Evolutionary conservation across 2,797 vertebrate genomes (phyloP).

Genomic region (Halcyon chelicuti): DNA sequence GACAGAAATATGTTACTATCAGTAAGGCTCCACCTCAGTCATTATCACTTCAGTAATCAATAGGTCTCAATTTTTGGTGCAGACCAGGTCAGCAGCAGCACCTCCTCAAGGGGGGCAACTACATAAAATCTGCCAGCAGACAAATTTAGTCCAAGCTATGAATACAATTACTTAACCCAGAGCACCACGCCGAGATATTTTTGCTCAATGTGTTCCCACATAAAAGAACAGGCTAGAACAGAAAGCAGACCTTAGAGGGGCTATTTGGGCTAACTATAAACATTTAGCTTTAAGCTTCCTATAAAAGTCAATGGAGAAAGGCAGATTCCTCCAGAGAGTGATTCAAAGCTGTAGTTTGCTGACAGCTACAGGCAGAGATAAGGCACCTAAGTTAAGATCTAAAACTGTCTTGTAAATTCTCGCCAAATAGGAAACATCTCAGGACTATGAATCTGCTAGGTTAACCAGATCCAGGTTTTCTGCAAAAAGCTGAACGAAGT

Average conservation of each 20-base stretch:
- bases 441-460: neutral
- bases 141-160: neutral
- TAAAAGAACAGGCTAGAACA: neutral
- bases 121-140: neutral
- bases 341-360: neutral
- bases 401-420: neutral
- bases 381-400: neutral
- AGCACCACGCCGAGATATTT: neutral
- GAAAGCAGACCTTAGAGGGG: neutral
- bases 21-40: neutral
- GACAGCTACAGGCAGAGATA: neutral
- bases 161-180: neutral
- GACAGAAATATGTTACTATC: neutral
- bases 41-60: neutral
- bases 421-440: neutral
- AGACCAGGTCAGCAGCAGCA: neutral
- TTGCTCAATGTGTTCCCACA: neutral
- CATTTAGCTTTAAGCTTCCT: neutral
- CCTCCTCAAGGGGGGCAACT: neutral
- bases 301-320: neutral
- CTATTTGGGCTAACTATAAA: neutral
- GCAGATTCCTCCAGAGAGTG: neutral
- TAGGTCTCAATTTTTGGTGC: neutral
- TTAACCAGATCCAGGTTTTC: neutral
- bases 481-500: neutral